phyloP scores from a whole-genome alignment of 2,113 vertebrate genomes.

The Eptesicus fuscus region DNA sequence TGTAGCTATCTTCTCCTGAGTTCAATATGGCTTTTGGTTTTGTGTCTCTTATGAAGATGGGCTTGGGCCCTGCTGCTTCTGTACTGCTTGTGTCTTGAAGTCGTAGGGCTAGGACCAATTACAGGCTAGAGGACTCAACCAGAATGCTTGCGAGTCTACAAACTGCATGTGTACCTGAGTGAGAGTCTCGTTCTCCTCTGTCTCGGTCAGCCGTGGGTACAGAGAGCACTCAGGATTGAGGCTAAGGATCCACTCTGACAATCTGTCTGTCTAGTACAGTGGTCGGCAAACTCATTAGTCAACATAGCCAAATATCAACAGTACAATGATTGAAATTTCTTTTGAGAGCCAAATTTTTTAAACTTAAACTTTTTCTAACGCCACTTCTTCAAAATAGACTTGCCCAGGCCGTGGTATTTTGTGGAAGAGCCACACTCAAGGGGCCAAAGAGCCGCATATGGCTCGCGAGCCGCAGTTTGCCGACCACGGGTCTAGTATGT shows the following conservation, averaged over 20 bases:
- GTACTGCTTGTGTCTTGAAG: neutral
- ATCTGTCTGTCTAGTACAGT: neutral
- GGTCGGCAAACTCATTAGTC: too few species aligned
- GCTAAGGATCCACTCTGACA: neutral
- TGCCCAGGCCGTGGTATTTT: too few species aligned
- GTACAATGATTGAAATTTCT: too few species aligned
- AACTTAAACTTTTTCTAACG: too few species aligned
- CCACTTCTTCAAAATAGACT: too few species aligned
- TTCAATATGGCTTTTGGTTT: slow-evolving; percentile 10
- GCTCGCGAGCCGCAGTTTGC: too few species aligned
- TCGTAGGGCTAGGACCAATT: neutral
- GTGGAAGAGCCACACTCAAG: too few species aligned
- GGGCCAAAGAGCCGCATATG: too few species aligned
- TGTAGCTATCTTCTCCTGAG: neutral
- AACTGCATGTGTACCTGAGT: neutral
- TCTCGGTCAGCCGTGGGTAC: neutral
- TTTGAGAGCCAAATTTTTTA: too few species aligned
- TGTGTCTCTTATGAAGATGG: neutral
- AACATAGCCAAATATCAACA: too few species aligned
- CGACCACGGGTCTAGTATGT: neutral
- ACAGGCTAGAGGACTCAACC: neutral
- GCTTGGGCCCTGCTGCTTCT: neutral
- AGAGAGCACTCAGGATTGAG: neutral
- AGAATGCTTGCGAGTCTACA: neutral
- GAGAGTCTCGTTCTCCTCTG: neutral